Conservation (phyloP, 2,797 vertebrate species). For the Sebastes umbrosus region DNA sequence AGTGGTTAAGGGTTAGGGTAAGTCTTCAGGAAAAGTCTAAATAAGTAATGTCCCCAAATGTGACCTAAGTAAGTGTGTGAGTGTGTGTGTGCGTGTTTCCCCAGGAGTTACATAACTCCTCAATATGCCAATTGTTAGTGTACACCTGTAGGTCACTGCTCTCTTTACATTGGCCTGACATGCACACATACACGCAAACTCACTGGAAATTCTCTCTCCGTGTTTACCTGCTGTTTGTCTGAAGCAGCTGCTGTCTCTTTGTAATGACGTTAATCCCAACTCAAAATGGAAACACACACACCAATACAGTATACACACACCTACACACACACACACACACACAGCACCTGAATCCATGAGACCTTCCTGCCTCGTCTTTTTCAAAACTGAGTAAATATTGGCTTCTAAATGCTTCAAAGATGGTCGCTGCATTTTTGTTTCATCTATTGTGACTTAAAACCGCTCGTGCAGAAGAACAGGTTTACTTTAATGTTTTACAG, state of each 20-base stretch:
- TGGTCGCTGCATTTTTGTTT: constrained; percentile 32
- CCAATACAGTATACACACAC: background rate
- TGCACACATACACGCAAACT: background rate
- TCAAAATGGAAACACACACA: constrained; percentile 31
- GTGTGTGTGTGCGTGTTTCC: background rate
- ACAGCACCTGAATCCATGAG: constrained; percentile 43
- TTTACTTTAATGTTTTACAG: constrained; percentile 24
- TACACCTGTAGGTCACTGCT: constrained; percentile 38
- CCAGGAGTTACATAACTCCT: constrained; percentile 1
- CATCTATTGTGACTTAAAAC: constrained; percentile 37
- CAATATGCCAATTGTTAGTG: background rate
- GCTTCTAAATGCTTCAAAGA: constrained; percentile 42
- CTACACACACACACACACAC: background rate
- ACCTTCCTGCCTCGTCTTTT: constrained; percentile 29
- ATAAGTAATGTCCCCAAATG: too few species aligned
- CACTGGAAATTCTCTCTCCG: constrained; percentile 5
- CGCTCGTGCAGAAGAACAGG: background rate
- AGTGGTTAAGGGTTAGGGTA: too few species aligned
- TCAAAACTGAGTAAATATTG: constrained; percentile 58
- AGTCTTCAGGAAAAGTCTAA: too few species aligned
- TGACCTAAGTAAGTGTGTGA: background rate
- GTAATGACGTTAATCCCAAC: constrained; percentile 50
- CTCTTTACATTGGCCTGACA: constrained; percentile 31
- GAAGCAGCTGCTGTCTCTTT: constrained; percentile 65
- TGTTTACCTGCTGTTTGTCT: constrained; percentile 45